Base-by-base conservation (phyloP, 2,113 vertebrate genomes). In the Thryonomys swinderianus region DNA sequence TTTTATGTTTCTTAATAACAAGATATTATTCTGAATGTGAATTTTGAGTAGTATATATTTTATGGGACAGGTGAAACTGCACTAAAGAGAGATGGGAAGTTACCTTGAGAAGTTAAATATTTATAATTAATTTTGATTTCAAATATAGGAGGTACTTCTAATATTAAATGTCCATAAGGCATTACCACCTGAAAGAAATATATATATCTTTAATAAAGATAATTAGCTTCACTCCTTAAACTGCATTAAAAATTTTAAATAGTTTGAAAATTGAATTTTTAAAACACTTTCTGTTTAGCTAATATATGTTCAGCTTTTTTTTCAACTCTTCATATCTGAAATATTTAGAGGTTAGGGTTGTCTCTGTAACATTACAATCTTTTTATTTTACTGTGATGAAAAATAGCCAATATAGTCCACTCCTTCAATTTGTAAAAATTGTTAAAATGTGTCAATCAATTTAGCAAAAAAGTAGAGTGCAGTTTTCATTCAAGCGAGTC, bases 1-100 rank as follows among this genome's bases (percentile, higher is more conserved):
- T 94, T 92, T 90, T 95, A 69, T 40, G 20, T 85, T 92, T 92
- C 66, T 94, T 93, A 53, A 23, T 83, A 62, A 71, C 69, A 93
- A n/a, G 3, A 40, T 84, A 53, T 84, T 83, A 67, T 93, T 93
- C 16, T n/a, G 94, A 62, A 7, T 61, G 21, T 53, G 10, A 88
- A 90, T 48, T 45, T 80, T 4, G 21, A 30, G 74, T 13, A 45
- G 6, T 93, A 32, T 57, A 32, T 73, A 93, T 81, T 91, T 79
- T 71, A 93, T n/a, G 88, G 48, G 32, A 20, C 21, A 86, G 18
- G 0, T 30, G 7, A 83, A 95, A 16, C 23, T 74, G 2, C 11
- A 67, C 45, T 76, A 95, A 79, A 0, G 10, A 73, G 30, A 84
- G 78, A 61, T 83, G 84, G 62, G 4, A 96, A 83, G 32, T 61